phyloP scores from a whole-genome alignment of 2,888 invertebrate genomes.

The Phyto melanocephala region DNA sequence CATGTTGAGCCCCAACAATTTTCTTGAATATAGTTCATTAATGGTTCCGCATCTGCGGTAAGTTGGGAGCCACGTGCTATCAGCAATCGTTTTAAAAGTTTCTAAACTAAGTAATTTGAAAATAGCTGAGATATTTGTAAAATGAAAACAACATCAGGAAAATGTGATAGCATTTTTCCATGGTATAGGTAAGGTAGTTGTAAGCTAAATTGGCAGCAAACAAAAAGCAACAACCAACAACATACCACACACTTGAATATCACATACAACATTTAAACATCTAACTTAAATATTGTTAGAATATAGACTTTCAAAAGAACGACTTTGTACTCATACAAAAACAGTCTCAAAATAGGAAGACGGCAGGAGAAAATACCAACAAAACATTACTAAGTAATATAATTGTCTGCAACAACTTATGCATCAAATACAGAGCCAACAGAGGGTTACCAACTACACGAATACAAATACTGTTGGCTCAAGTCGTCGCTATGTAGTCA shows the following conservation, averaged over 20 bases:
- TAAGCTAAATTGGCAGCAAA: constrained; percentile 33
- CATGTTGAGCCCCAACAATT: too few species aligned
- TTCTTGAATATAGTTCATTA: too few species aligned
- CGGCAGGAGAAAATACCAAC: background rate
- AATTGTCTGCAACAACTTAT: constrained; percentile 23
- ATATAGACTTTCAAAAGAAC: background rate
- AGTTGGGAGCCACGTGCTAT: too few species aligned
- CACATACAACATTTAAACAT: background rate
- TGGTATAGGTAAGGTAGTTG: background rate
- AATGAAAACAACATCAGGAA: background rate
- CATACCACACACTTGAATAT: background rate
- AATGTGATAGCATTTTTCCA: background rate
- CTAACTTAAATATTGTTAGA: constrained; percentile 4
- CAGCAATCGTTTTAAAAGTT: too few species aligned
- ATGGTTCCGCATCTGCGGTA: too few species aligned
- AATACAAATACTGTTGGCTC: too few species aligned
- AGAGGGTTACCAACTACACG: too few species aligned
- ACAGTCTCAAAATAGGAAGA: background rate
- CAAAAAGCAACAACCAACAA: background rate
- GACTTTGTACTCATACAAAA: background rate
- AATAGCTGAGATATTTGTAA: constrained; percentile 34
- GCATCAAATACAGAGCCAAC: too few species aligned
- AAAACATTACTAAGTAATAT: background rate
- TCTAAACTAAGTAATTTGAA: constrained; percentile 35
- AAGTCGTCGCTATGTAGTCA: too few species aligned